These are phyloP conservation scores for Notocelia uddmanniana DNA, from an alignment of 2,888 invertebrate genomes.

Conservation along the genomic window DNA sequence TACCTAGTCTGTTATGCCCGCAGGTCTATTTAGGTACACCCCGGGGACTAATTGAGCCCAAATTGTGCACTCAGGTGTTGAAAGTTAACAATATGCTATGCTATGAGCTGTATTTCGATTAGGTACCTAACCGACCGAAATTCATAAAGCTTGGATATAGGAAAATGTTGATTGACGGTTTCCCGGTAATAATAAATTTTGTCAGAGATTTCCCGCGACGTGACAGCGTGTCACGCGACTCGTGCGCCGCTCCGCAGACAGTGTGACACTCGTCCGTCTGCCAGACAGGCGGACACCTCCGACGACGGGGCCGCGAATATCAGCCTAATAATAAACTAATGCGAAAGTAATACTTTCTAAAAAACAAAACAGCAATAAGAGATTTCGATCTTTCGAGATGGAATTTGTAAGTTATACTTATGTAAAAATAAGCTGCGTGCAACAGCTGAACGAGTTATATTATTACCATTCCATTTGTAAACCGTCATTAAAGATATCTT, in stretches of 20 bases:
- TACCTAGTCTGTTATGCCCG: too few relatives aligned
- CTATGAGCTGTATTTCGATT: neutral
- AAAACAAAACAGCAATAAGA: neutral
- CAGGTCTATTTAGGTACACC: too few relatives aligned
- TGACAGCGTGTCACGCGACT: conserved; percentile 54
- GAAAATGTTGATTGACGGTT: conserved; percentile 1
- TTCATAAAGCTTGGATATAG: neutral
- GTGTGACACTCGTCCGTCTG: conserved; percentile 50
- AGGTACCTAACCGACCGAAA: neutral
- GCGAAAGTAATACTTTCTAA: neutral
- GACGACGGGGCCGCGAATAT: conserved; percentile 7
- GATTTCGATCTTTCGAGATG: neutral
- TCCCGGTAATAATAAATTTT: conserved; percentile 1
- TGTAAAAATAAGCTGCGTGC: too few relatives aligned
- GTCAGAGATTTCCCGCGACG: conserved; percentile 43
- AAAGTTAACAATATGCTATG: too few relatives aligned
- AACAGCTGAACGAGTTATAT: too few relatives aligned
- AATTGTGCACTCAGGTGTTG: too few relatives aligned
- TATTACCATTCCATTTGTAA: neutral
- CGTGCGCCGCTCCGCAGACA: conserved; percentile 40
- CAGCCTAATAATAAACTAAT: conserved; percentile 34
- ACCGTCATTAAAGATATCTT: conserved; percentile 18
- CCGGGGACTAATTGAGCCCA: too few relatives aligned
- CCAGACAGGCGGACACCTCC: conserved; percentile 55
- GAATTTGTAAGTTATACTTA: neutral